These are phyloP conservation scores for Neodiprion lecontei DNA, from an alignment of 1,140 invertebrate genomes.

Conservation along the genomic window DNA sequence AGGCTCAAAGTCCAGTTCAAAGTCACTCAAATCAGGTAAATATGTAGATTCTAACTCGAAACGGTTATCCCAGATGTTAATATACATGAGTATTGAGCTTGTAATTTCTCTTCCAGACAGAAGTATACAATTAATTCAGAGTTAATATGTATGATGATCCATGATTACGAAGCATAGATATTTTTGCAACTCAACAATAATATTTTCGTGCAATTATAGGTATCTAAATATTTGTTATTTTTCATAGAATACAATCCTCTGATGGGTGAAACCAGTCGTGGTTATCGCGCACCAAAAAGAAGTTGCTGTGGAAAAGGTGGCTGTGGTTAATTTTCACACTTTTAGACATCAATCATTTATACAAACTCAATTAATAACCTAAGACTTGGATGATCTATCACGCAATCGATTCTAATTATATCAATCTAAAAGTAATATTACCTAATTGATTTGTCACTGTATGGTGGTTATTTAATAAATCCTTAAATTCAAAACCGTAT, in stretches of 20 bases:
- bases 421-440: background rate
- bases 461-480: background rate
- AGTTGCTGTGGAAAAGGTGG: slow-evolving; percentile 57
- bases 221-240: slow-evolving; percentile 14
- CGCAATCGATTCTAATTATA: background rate
- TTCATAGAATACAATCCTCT: slow-evolving; percentile 60
- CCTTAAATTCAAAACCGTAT: background rate
- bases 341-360: background rate
- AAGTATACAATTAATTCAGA: too few relatives aligned
- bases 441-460: background rate
- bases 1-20: slow-evolving; percentile 36
- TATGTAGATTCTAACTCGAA: background rate
- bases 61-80: background rate
- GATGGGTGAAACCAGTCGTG: slow-evolving; percentile 52
- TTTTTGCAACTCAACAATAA: too few relatives aligned
- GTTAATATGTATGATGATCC: too few relatives aligned
- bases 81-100: slow-evolving; percentile 3
- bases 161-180: too few relatives aligned
- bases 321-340: slow-evolving; percentile 50
- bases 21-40: slow-evolving; percentile 39
- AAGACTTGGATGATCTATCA: background rate
- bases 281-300: slow-evolving; percentile 58
- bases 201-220: too few relatives aligned
- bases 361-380: background rate
- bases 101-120: too few relatives aligned